Evolutionary conservation across 1,140 invertebrate genomes (phyloP), one percentile per base, ranked within the genome.

Genomic region (Bombus superbus): DNA sequence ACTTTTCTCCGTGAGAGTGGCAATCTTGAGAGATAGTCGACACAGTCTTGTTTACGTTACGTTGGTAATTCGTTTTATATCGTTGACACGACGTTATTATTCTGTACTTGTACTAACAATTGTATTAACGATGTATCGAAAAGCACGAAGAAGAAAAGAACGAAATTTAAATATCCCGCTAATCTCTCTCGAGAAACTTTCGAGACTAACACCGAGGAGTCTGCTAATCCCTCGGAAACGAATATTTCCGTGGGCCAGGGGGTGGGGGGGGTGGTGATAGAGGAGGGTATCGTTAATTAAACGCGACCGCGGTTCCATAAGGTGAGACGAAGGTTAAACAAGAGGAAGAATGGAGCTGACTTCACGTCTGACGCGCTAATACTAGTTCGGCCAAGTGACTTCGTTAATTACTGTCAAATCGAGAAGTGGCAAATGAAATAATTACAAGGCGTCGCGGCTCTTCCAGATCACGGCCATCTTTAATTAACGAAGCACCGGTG

Each of bases 331-430:
- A 40, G 32, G 53, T 82, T 66, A 64, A 75, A 66, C 35, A 25
- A 47, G 9, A 13, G 25, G 35, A 75, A 83, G 42, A 53, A 76
- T 38, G 25, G 35, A 35, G 8, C 25, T 28, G 28, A 62, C 69
- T 64, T n/a, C 42, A n/a, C 47, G 74, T 42, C 47, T 25, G 64
- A 59, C 35, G 82, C 11, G 32, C 22, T 68, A 68, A 53, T 66
- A 44, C 44, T 32, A 25, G 72, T 28, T 40, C 62, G 59, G 44
- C 35, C 59, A 77, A 77, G 73, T 38, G 18, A 25, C 32, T 38
- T 57, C 81, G 82, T 77, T 84, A 78, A 84, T 77, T 79, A 79
- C 64, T 77, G 74, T 71, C 76, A 79, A 71, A 79, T 84, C 40
- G 57, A 42, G 47, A 71, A 79, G 82, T 79, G 44, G 74, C 40